Evolutionary conservation across 2,113 vertebrate genomes (phyloP), one percentile per base, ranked within the genome.

Genomic region (Pelobates fuscus): DNA sequence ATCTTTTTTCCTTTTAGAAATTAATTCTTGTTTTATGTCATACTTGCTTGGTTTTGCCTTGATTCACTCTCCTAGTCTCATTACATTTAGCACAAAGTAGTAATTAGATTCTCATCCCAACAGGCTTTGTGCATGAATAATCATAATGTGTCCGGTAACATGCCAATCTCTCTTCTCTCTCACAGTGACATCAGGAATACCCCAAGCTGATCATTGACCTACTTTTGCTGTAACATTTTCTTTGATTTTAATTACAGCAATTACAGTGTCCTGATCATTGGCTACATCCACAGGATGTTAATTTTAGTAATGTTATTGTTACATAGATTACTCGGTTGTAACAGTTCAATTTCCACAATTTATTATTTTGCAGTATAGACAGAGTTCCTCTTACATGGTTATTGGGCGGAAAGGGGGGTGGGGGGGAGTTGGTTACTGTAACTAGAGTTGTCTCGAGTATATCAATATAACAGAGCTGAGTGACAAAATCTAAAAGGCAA

Each of bases 171-270:
- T 80, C 71, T 24, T 78, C 67, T 77, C 0, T 0, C 80, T 85
- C 82, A 71, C 21, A 69, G 62, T 80, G 82, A 75, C 73, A 83
- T 84, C 71, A 74, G 83, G 78, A 61, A 78, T 73, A 77, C 18
- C 75, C 70, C 24, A 79, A 80, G 41, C 64, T 78, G 64, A 83
- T 84, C 72, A 74, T 58, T 88, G 86, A 86, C 86, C 87, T 87
- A 89, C 80, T 88, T 88, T 86, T 70, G 43, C 67, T 80, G 58
- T 70, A 82, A 77, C 82, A 82, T 83, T 90, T 84, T 76, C 81
- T 81, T 88, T 83, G 67, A 77, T 86, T 87, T 88, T 89, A 89
- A 90, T 88, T 86, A 89, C 80, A 89, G 86, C 84, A 85, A 83
- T 89, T 86, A 85, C 77, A 81, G 29, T 79, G 77, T 71, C 79